These are phyloP conservation scores for Epinephelus malabaricus DNA, from an alignment of 2,797 vertebrate genomes.

Conservation along the genomic window DNA sequence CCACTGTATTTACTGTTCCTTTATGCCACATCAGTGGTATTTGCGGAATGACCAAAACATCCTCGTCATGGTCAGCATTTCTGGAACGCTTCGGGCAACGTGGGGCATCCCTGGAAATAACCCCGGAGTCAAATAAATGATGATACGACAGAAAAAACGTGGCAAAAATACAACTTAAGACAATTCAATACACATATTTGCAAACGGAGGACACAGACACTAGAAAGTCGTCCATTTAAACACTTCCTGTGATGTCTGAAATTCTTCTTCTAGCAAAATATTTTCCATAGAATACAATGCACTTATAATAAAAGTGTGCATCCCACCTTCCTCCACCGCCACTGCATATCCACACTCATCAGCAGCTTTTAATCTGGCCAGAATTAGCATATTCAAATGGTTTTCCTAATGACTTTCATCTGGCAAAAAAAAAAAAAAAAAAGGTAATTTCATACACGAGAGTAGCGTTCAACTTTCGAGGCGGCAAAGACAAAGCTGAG, in stretches of 20 bases:
- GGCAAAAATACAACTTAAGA: background rate
- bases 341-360: conserved; percentile 63
- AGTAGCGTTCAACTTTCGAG: conserved; percentile 68
- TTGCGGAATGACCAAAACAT: conserved; percentile 21
- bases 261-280: background rate
- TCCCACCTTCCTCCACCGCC: background rate
- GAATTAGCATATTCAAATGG: conserved; percentile 80
- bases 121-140: background rate
- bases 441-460: conserved; percentile 78
- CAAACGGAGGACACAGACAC: background rate
- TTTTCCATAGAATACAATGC: conserved; percentile 23
- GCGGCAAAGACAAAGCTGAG: conserved; percentile 62
- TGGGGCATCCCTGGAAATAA: background rate
- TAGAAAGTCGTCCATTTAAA: background rate
- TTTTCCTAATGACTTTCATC: conserved; percentile 82
- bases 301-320: conserved; percentile 29
- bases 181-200: background rate
- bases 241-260: background rate
- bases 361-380: conserved; percentile 77
- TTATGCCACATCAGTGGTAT: conserved; percentile 9
- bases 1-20: background rate
- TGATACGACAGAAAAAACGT: background rate
- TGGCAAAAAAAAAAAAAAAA: conserved; percentile 35
- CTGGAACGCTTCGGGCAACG: background rate
- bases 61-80: conserved; percentile 10